Evolutionary conservation across 1,140 invertebrate genomes (phyloP).

Genomic region (Zophobas morio): DNA sequence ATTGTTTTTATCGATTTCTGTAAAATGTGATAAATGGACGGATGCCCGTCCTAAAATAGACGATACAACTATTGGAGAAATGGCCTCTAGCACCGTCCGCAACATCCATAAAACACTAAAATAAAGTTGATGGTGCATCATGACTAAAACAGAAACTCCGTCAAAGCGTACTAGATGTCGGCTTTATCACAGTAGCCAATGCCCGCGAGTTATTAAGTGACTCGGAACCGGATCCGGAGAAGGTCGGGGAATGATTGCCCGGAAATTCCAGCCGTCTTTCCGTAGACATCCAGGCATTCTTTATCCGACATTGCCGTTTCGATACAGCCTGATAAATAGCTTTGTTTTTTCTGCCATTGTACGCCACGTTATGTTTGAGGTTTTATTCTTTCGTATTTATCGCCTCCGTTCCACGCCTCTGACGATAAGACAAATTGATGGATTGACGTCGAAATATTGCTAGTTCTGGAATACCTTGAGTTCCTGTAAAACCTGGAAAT

Average conservation of each 20-base stretch:
- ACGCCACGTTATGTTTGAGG: constrained; percentile 42
- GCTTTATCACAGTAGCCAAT: constrained; percentile 48
- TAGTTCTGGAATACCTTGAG: not conserved
- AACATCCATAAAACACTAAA: constrained; percentile 31
- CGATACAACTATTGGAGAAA: constrained; percentile 21
- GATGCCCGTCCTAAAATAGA: no score
- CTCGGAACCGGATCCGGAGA: constrained; percentile 51
- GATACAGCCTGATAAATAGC: constrained; percentile 56
- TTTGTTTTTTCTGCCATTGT: constrained; percentile 46
- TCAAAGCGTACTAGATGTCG: constrained; percentile 19
- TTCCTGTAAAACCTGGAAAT: not conserved
- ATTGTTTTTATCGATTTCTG: no score
- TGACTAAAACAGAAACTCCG: constrained; percentile 24
- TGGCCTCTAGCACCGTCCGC: not conserved
- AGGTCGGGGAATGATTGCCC: constrained; percentile 55
- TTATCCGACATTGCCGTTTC: constrained; percentile 46
- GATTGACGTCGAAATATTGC: constrained; percentile 26
- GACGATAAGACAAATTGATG: constrained; percentile 44
- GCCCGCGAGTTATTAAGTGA: constrained; percentile 54
- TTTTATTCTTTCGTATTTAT: constrained; percentile 50
- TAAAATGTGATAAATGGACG: no score
- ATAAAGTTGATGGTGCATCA: constrained; percentile 27
- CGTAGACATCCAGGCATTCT: constrained; percentile 52
- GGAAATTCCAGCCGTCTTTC: constrained; percentile 55
- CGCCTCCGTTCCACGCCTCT: constrained; percentile 25